These are phyloP conservation scores for Drosophila ficusphila DNA, from an alignment of 1,140 invertebrate genomes.

Conservation along the genomic window DNA sequence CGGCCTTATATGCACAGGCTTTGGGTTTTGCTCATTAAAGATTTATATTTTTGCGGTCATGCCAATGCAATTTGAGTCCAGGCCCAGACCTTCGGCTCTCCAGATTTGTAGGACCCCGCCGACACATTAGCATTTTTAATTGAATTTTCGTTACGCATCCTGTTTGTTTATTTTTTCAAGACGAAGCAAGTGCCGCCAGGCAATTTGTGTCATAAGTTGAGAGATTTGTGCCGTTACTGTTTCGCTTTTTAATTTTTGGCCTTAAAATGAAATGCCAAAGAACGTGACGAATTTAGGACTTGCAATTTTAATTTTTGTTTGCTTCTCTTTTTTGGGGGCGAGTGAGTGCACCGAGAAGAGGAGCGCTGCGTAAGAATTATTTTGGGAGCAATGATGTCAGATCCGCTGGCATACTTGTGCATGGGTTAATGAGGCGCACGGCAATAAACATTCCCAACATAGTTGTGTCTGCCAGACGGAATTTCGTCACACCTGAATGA, in stretches of 20 bases:
- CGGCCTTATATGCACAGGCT: slow-evolving; percentile 2
- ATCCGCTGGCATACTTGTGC: slow-evolving; percentile 16
- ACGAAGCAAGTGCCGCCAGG: slow-evolving; percentile 17
- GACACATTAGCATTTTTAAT: slow-evolving; percentile 70
- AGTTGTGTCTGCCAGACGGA: slow-evolving; percentile 33
- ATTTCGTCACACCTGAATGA: slow-evolving; percentile 64
- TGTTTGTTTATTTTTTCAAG: slow-evolving; percentile 55
- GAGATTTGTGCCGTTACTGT: slow-evolving; percentile 40
- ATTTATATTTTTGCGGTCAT: slow-evolving; percentile 55
- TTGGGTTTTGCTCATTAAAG: slow-evolving; percentile 51
- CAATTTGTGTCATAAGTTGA: slow-evolving; percentile 54
- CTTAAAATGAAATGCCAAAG: slow-evolving; percentile 1
- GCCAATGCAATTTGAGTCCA: slow-evolving; percentile 49
- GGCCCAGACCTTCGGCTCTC: slow-evolving; percentile 1
- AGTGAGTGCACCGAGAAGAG: slow-evolving; percentile 24
- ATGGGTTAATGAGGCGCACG: slow-evolving; percentile 54
- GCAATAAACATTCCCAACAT: slow-evolving; percentile 50
- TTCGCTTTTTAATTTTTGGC: slow-evolving; percentile 35
- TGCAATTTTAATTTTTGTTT: slow-evolving; percentile 64
- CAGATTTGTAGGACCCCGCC: slow-evolving; percentile 8
- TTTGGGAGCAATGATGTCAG: slow-evolving; percentile 60
- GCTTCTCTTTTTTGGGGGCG: slow-evolving; percentile 15
- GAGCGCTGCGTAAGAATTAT: slow-evolving; percentile 66
- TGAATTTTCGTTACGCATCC: slow-evolving; percentile 60
- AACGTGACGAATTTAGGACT: slow-evolving; percentile 63